These are phyloP conservation scores for Artibeus lituratus DNA, from an alignment of 2,797 vertebrate genomes.

Conservation along the genomic window DNA sequence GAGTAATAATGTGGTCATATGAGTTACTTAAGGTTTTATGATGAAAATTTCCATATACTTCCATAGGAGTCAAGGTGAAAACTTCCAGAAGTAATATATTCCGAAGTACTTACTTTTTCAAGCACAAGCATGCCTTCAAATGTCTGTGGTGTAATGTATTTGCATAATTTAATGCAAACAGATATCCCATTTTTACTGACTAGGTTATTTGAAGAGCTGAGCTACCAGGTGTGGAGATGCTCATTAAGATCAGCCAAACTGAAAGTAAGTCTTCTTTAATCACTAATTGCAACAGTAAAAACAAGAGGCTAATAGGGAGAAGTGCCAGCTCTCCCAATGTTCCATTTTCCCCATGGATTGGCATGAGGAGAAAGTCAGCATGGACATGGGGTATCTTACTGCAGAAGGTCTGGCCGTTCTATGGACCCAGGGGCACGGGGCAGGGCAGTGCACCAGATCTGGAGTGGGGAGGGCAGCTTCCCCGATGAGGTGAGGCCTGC, in stretches of 20 bases:
- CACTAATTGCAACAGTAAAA: too few species aligned
- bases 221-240: neutral
- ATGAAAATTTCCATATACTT: neutral
- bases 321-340: rapidly evolving
- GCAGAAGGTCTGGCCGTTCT: neutral
- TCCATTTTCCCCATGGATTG: neutral
- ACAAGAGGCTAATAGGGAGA: neutral
- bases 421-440: neutral
- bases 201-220: neutral
- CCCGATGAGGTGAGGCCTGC: neutral
- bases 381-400: neutral
- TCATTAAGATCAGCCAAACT: neutral
- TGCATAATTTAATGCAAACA: neutral
- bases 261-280: neutral
- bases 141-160: neutral
- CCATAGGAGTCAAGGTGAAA: neutral
- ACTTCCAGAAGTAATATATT: neutral
- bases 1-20: neutral
- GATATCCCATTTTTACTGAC: neutral
- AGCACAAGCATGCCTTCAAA: neutral
- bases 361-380: neutral
- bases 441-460: neutral
- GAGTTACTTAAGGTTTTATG: neutral
- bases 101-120: neutral
- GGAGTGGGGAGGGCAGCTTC: too few species aligned